Conservation (phyloP, 2,113 vertebrate genomes). For the Myotis lucifugus region DNA sequence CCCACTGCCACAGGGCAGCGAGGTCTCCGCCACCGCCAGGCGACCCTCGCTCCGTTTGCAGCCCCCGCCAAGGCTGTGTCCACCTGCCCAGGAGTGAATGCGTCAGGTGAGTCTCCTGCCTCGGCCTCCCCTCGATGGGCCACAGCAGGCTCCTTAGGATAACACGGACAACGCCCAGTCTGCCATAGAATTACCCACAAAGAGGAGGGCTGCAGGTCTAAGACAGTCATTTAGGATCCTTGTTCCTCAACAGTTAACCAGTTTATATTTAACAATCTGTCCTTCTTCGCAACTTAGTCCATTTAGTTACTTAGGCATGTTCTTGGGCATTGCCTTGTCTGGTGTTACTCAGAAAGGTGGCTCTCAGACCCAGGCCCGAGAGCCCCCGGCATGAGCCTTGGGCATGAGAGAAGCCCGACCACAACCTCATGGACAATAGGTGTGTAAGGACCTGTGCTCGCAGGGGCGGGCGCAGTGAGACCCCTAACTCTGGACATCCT, state of each 20-base stretch:
- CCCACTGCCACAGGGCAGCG: no score
- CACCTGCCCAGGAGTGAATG: accelerated
- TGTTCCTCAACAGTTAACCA: neutral
- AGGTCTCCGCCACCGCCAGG: neutral
- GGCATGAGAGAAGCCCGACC: neutral
- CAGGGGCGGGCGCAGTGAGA: no score
- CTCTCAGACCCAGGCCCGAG: neutral
- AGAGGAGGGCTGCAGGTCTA: neutral
- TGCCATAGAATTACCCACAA: neutral
- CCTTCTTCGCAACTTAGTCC: neutral
- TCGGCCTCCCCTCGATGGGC: accelerated
- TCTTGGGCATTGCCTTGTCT: neutral
- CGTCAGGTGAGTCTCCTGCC: neutral
- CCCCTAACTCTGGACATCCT: neutral
- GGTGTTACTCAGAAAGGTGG: neutral
- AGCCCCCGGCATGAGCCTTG: neutral
- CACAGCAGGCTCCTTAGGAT: neutral
- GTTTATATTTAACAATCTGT: neutral
- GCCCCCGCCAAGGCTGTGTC: accelerated
- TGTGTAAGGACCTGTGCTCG: neutral
- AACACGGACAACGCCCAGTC: neutral
- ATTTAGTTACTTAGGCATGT: neutral
- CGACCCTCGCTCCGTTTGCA: neutral
- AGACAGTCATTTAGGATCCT: neutral
- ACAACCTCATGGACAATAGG: neutral